Percentiles rank a stretch among this genome's conserved stretches.
Evolutionary conservation across 2,888 invertebrate genomes (phyloP).

Genomic region (Panorpa germanica): DNA sequence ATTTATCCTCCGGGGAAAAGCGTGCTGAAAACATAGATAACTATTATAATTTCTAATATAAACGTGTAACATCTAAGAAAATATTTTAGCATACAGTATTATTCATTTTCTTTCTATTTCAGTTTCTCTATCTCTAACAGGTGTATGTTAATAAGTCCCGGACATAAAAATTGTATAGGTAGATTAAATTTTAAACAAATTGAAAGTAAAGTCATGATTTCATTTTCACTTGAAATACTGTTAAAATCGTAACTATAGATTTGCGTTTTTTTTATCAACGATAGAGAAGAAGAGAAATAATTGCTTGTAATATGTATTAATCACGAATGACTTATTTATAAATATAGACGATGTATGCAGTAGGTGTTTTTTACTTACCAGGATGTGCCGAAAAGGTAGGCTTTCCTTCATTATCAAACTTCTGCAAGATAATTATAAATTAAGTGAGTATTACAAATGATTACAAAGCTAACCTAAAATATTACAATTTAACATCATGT

Average conservation of each 20-base stretch:
- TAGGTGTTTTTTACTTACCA: conserved; percentile 1
- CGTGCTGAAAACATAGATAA: conserved; percentile 45
- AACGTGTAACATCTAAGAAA: conserved; percentile 1
- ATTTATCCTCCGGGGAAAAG: conserved; percentile 91
- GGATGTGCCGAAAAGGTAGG: conserved; percentile 80
- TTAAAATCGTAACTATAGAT: too few species aligned
- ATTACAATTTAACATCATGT: conserved; percentile 1
- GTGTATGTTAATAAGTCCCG: conserved; percentile 1
- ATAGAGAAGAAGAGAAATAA: too few species aligned
- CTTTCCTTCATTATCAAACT: conserved; percentile 53
- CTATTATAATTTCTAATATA: conserved; percentile 5
- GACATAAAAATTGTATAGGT: too few species aligned
- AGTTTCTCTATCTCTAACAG: conserved; percentile 2
- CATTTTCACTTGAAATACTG: too few species aligned
- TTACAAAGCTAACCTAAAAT: conserved; percentile 4
- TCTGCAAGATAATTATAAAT: conserved; percentile 33
- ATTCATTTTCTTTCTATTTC: not conserved
- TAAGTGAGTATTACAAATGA: conserved; percentile 7
- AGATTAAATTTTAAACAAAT: too few species aligned
- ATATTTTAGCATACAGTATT: conserved; percentile 1
- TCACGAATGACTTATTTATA: too few species aligned
- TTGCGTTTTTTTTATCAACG: too few species aligned
- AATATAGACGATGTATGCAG: conserved; percentile 8
- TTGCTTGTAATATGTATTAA: too few species aligned
- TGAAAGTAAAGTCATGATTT: too few species aligned